Base-by-base conservation (phyloP, 2,797 vertebrate species). In the Cryptoprocta ferox region DNA sequence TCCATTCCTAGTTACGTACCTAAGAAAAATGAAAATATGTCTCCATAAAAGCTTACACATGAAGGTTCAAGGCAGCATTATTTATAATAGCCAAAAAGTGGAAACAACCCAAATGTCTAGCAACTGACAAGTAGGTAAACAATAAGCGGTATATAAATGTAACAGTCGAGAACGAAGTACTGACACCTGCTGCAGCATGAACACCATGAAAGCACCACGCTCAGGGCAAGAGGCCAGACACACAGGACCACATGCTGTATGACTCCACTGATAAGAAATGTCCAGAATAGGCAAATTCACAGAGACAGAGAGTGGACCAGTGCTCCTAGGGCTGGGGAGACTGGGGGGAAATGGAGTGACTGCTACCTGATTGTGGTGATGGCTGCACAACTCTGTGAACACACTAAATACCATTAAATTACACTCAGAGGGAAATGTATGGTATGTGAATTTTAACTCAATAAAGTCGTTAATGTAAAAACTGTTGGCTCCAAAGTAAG, bases 51-150 rank as follows among this genome's bases (percentile, higher is more conserved):
- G 48, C n/a, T 66, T 88, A 70, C 1, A 94, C n/a, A 21, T 82
- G 59, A 93, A 79, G 81, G n/a, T 79, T 94, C n/a, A 32, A 1
- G 93, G 39, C 1, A 86, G 10, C n/a, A 92, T 90, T 96, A 94
- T 90, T 94, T 56, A 48, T 65, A 94, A 61, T 11, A 94, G 88
- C 63, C 61, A 28, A 26, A 92, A 97, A 68, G 59, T 56, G 5
- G n/a, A 93, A 95, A 91, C 26, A 78, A 91, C 6, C 78, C 65
- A 97, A 86, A 59, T 89, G 21, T 83, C 50, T 88, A 96, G 63
- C 78, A 96, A 84, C 4, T 73, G 75, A 89, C 18, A 14, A 78
- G 92, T 37, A 19, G 10, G 80, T 82, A 68, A 83, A 85, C 65
- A 88, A 86, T 75, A 84, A 32, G 90, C 32, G 18, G 63, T 73